Base-by-base conservation (phyloP, 1,140 invertebrate genomes). In the Drosophila rhopaloa region DNA sequence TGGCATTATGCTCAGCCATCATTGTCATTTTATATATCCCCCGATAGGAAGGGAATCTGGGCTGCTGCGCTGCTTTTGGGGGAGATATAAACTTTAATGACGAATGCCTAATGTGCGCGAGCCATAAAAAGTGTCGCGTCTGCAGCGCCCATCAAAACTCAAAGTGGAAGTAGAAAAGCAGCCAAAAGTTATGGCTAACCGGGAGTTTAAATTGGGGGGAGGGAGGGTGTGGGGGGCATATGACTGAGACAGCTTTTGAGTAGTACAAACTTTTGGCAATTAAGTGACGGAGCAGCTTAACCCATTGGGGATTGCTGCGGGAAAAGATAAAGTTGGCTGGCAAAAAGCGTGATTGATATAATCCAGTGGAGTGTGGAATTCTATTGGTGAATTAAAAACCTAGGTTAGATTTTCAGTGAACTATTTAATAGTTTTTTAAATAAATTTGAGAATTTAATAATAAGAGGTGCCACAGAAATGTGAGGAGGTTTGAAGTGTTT, bases 41-140 rank as follows among this genome's bases (percentile, higher is more conserved):
- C 37, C 14, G 37, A 44, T 54, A 35, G 40, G 11, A 35, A 13
- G n/a, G 19, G 11, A 14, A 13, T 6, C 10, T 13, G 9, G 24
- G 11, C 13, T 0, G 13, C 2, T 14, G n/a, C 1, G 47, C 27
- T 14, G 48, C 27, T 14, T 9, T 35, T 38, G 48, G 37, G 37
- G 38, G 5, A 57, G 66, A 60, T 66, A 66, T 76, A 76, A 76
- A 76, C 72, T 76, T 76, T 76, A 76, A 76, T 76, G 73, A 76
- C 73, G 60, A 76, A 76, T 76, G 73, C 73, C 73, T 76, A 76
- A 76, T 75, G 72, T 76, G 61, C 61, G 61, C 27, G 55, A 32
- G 60, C 57, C 79, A 84, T 84, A 80, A 84, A 82, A 82, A 70
- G 79, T 80, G 81, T 83, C 81, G 78, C 81, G 71, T 84, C 81